Conservation (phyloP, 2,888 invertebrate genomes). For the Mystacides longicornis region DNA sequence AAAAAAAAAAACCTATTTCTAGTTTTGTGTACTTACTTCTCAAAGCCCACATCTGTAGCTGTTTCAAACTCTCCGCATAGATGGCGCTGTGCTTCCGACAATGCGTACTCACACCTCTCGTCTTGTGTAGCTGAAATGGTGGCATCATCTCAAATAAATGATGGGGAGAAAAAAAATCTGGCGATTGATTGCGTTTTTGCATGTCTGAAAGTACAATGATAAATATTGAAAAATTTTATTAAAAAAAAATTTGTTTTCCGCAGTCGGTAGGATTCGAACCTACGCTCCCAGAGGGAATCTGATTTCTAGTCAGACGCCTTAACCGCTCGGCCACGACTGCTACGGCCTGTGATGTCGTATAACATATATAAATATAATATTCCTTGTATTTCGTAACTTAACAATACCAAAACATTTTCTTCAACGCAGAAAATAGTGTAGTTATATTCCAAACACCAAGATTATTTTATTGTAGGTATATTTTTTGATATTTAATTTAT, state of each 20-base stretch:
- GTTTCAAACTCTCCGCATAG: constrained; percentile 14
- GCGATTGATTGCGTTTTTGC: neutral
- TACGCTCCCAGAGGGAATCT: constrained; percentile 87
- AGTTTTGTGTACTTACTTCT: constrained; percentile 16
- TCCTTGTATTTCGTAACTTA: too few species aligned
- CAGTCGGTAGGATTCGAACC: constrained; percentile 86
- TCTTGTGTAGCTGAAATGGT: constrained; percentile 9
- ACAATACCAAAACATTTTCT: too few species aligned
- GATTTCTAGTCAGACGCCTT: constrained; percentile 87
- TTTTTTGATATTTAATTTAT: too few species aligned
- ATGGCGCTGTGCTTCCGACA: constrained; percentile 16
- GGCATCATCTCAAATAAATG: constrained; percentile 11
- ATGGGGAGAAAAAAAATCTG: neutral
- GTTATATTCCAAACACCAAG: too few species aligned
- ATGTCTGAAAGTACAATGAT: neutral
- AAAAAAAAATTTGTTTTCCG: constrained; percentile 34
- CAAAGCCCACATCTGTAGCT: constrained; percentile 18
- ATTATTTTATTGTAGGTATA: too few species aligned
- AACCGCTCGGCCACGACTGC: constrained; percentile 84
- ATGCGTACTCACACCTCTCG: constrained; percentile 11
- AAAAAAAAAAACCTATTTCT: neutral
- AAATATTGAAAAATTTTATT: neutral
- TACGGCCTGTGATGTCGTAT: too few species aligned
- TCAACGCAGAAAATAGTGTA: too few species aligned
- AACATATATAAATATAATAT: too few species aligned